Percentiles rank a stretch among this genome's conserved stretches.
phyloP scores from a whole-genome alignment of 2,797 vertebrate species.

The Betta splendens region DNA sequence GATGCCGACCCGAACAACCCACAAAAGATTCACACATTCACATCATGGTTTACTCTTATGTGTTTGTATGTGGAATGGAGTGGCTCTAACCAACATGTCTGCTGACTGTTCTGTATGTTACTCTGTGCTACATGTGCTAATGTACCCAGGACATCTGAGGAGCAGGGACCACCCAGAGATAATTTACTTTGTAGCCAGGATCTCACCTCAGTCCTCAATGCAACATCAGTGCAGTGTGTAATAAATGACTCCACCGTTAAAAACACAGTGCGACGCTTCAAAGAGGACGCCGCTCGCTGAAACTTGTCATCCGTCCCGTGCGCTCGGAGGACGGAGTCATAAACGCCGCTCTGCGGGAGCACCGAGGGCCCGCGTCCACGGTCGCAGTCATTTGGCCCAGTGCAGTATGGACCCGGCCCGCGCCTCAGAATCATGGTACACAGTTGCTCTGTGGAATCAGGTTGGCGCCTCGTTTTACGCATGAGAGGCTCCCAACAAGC shows the following conservation, averaged over 20 bases:
- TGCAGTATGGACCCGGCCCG: too few relatives aligned
- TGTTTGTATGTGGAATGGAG: too few relatives aligned
- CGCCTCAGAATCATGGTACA: too few relatives aligned
- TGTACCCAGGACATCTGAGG: conserved; percentile 53
- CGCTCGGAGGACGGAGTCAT: conserved; percentile 33
- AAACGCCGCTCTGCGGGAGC: too few relatives aligned
- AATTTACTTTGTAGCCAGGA: conserved; percentile 34
- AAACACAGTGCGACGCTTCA: background rate
- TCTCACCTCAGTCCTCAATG: conserved; percentile 4
- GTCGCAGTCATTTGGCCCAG: too few relatives aligned
- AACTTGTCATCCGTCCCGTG: conserved; percentile 38
- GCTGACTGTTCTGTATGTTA: conserved; percentile 65
- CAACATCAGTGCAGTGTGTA: background rate
- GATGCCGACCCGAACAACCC: conserved; percentile 40
- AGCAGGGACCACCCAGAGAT: conserved; percentile 37
- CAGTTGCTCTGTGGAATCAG: conserved; percentile 26
- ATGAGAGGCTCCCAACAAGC: conserved; percentile 35
- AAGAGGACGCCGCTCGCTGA: too few relatives aligned
- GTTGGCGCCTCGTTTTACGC: conserved; percentile 58
- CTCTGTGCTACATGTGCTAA: conserved; percentile 34
- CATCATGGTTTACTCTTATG: too few relatives aligned
- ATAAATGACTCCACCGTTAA: conserved; percentile 5
- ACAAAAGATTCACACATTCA: conserved; percentile 22
- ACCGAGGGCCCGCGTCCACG: too few relatives aligned
- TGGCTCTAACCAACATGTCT: too few relatives aligned